A percentile compares a stretch with the other conserved stretches of the same genome.
These are phyloP conservation scores for Ifrita kowaldi DNA, from an alignment of 2,113 vertebrate species.

Conservation along the genomic window DNA sequence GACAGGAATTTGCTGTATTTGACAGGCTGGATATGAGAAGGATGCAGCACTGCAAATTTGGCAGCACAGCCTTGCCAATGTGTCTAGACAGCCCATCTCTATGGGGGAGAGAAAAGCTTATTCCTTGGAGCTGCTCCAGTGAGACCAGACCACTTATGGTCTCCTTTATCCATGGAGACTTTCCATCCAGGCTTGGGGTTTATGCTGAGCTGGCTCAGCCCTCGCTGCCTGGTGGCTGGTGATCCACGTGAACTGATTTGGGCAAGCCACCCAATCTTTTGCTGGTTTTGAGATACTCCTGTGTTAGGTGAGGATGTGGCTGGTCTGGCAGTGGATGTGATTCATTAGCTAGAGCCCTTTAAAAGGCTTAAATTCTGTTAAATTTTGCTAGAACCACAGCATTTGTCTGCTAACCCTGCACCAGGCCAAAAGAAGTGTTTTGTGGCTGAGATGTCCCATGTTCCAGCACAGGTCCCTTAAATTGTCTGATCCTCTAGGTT, in stretches of 20 bases:
- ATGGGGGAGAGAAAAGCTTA: neutral
- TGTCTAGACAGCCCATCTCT: slow-evolving; percentile 59
- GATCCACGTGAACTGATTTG: rapidly evolving
- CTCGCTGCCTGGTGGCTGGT: rapidly evolving
- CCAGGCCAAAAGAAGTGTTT: neutral
- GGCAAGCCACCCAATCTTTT: neutral
- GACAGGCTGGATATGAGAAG: neutral
- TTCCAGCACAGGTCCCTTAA: neutral
- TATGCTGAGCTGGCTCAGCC: neutral
- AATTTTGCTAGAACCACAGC: neutral
- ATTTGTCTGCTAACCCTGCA: neutral
- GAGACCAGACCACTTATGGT: neutral
- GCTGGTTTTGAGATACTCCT: neutral
- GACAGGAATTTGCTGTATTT: slow-evolving; percentile 15
- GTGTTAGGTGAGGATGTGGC: neutral
- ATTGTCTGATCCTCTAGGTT: neutral
- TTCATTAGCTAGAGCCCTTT: neutral
- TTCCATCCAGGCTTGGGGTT: neutral
- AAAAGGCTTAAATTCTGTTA: neutral
- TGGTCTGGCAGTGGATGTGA: neutral
- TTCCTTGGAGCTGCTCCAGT: slow-evolving; percentile 27
- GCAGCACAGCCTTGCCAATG: neutral
- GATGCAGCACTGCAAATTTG: neutral
- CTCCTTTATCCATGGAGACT: neutral
- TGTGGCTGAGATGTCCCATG: rapidly evolving